A percentile compares a stretch with the other conserved stretches of the same genome.
phyloP scores from a whole-genome alignment of 2,113 vertebrate genomes.

The Gobiocypris rarus region DNA sequence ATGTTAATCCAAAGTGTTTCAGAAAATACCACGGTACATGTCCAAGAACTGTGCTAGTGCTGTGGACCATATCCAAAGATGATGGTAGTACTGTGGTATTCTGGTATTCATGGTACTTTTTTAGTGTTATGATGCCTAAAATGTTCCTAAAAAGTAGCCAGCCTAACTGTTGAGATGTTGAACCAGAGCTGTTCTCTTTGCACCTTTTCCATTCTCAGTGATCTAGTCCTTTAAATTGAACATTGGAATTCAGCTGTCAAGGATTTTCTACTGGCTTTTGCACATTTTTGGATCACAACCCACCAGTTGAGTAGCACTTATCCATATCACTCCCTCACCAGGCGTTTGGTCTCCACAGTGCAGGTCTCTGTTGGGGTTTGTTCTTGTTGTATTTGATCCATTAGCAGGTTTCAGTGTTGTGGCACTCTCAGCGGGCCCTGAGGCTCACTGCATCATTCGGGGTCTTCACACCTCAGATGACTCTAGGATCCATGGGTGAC shows the following conservation, averaged over 20 bases:
- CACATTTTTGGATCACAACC: background rate
- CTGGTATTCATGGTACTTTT: background rate
- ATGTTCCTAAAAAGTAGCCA: background rate
- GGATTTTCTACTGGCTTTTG: background rate
- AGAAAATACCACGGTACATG: background rate
- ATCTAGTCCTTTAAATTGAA: background rate
- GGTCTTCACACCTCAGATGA: slow-evolving; percentile 5
- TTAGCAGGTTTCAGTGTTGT: slow-evolving; percentile 16
- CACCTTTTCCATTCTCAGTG: background rate
- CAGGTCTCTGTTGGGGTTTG: background rate
- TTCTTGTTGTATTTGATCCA: slow-evolving; percentile 22
- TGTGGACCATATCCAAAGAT: background rate
- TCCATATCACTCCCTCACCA: background rate
- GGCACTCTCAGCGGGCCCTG: background rate
- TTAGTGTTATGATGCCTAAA: background rate
- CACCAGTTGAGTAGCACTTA: background rate
- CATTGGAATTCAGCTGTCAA: background rate
- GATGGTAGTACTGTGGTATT: background rate
- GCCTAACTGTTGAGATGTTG: too few species aligned
- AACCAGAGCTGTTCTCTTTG: background rate
- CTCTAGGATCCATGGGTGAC: background rate
- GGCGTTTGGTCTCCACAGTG: background rate
- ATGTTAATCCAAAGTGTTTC: background rate
- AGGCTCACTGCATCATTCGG: background rate
- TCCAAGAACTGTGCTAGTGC: background rate